phyloP scores from a whole-genome alignment of 2,113 vertebrate species.

The Oncorhynchus nerka region DNA sequence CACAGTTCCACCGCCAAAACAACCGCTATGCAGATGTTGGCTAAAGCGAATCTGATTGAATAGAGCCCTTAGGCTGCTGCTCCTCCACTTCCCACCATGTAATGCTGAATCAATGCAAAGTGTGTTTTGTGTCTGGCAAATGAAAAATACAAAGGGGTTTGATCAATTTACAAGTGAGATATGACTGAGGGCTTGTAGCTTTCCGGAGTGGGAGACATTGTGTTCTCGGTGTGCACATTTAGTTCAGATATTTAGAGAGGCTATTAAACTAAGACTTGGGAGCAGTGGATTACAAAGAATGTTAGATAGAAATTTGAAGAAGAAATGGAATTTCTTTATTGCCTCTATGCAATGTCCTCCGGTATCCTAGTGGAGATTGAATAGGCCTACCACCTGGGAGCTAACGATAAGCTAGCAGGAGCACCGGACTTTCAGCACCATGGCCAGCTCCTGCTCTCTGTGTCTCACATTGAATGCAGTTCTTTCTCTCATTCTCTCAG shows the following conservation, averaged over 20 bases:
- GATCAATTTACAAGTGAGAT: conserved; percentile 65
- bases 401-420: too few relatives aligned
- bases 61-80: conserved; percentile 8
- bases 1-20: too few relatives aligned
- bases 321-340: too few relatives aligned
- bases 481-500: too few relatives aligned
- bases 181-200: conserved; percentile 54
- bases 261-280: neutral
- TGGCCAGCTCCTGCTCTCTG: too few relatives aligned
- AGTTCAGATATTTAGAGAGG: neutral
- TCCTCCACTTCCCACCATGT: conserved; percentile 41
- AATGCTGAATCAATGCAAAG: conserved; percentile 63
- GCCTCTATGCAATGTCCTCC: too few relatives aligned
- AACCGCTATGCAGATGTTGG: too few relatives aligned
- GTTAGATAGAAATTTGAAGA: neutral
- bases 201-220: neutral
- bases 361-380: too few relatives aligned
- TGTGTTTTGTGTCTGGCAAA: conserved; percentile 57
- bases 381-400: too few relatives aligned
- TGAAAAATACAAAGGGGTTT: conserved; percentile 66
- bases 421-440: too few relatives aligned
- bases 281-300: neutral
- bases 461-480: too few relatives aligned
- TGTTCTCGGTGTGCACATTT: neutral
- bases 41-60: too few relatives aligned